Evolutionary conservation across 2,113 vertebrate genomes (phyloP), one percentile per base, ranked within the genome.

Genomic region (Strix uralensis): DNA sequence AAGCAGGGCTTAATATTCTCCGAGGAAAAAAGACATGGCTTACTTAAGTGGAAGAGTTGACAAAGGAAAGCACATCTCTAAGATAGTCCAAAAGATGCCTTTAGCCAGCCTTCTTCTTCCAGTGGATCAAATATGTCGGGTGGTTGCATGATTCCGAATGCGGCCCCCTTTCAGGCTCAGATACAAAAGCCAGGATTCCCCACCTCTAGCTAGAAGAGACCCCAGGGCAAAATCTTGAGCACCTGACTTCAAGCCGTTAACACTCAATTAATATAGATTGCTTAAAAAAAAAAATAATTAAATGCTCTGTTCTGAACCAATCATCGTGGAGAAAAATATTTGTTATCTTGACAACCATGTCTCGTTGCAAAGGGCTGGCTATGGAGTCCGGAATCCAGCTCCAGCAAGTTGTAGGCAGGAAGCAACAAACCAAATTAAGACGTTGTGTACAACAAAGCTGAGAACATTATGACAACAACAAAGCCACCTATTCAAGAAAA

Each of bases 351-450:
- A 71, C 69, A 52, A 78, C 67, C 59, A 44, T 3, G 52, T 2
- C 57, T 49, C 49, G 34, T 40, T 82, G 81, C 44, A 71, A 69
- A 87, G 44, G 67, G 63, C 73, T 92, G 86, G 77, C 94, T 78
- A 18, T 36, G 11, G 25, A 85, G 30, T 13, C 90, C 52, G 40
- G 66, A 70, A 81, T 81, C 73, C 84, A 89, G 77, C 73, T 92
- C 95, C 94, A 90, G 84, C 73, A 82, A 82, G 15, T 36, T 2
- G 2, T 58, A 85, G 87, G 54, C 87, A 97, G 96, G 94, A 96
- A 97, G 90, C 85, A 96, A 94, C 92, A 96, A 96, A 82, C 81
- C 54, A 67, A 95, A 65, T 87, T 34, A 74, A 96, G 69, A 91
- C 93, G 82, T 93, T 81, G 85, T 92, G 93, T 96, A 90, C 92